These are phyloP conservation scores for Petrocephalus zakoni DNA, from an alignment of 2,113 vertebrate genomes.

Conservation along the genomic window DNA sequence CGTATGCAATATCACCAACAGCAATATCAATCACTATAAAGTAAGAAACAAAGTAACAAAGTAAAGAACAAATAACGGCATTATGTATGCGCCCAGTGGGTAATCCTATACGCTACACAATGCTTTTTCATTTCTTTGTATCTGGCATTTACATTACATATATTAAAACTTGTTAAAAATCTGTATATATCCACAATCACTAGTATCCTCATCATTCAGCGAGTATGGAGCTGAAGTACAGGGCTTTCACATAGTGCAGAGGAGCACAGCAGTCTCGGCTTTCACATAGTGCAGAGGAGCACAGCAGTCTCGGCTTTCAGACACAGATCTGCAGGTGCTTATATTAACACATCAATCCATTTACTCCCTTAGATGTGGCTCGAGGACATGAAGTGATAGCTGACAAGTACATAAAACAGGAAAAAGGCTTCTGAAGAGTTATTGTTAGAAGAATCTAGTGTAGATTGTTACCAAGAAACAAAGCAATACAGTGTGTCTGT, in stretches of 20 bases:
- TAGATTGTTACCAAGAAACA: background rate
- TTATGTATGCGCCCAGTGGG: background rate
- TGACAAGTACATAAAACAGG: background rate
- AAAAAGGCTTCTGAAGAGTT: background rate
- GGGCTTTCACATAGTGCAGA: background rate
- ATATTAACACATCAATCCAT: background rate
- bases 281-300: background rate
- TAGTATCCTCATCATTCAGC: background rate
- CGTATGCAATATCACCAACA: background rate
- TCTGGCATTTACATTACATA: background rate
- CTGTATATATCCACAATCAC: background rate
- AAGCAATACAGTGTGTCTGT: background rate
- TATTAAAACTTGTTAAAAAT: background rate
- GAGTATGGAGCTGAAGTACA: background rate
- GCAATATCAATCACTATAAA: background rate
- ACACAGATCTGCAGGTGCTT: background rate
- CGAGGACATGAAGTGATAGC: background rate
- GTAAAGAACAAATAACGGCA: background rate
- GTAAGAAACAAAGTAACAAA: background rate
- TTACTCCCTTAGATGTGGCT: background rate
- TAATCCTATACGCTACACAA: background rate
- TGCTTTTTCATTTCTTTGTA: background rate
- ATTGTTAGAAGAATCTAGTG: background rate
- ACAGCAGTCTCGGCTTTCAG: background rate
- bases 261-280: no score